A percentile compares a stretch with the other conserved stretches of the same genome.
Conservation (phyloP, 2,113 vertebrate genomes). For the Felis chaus region DNA sequence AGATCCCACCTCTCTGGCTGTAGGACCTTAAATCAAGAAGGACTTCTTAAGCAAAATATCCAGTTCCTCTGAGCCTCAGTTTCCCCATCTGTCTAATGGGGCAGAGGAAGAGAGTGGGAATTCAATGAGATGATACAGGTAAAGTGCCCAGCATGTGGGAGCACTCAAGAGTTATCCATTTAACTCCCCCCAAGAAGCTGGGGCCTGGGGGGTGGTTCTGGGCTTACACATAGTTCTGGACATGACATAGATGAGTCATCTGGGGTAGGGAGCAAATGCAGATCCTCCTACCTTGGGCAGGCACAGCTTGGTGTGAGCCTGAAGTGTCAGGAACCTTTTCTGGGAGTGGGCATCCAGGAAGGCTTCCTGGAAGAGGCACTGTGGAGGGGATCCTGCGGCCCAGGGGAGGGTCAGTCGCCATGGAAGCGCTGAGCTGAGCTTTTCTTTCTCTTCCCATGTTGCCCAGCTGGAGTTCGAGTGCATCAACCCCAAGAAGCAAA, state of each 20-base stretch:
- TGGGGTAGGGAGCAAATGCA: too few species aligned
- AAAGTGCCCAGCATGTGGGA: neutral
- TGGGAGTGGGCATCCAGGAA: neutral
- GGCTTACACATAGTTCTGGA: neutral
- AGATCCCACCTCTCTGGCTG: neutral
- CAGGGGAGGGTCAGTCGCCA: neutral
- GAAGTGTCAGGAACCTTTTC: neutral
- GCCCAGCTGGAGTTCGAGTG: slow-evolving; percentile 96
- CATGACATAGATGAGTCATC: fast-evolving
- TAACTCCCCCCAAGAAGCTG: neutral
- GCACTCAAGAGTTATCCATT: neutral
- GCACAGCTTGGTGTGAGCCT: neutral
- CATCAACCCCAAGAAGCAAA: slow-evolving; percentile 98
- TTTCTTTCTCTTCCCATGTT: neutral
- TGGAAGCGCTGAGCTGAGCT: neutral
- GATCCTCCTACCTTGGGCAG: neutral
- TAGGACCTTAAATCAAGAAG: neutral
- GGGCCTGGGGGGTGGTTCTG: neutral
- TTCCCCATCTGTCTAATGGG: neutral
- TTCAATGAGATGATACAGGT: neutral
- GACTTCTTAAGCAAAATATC: neutral
- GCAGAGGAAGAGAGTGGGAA: neutral
- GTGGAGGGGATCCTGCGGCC: neutral
- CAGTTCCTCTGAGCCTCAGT: neutral
- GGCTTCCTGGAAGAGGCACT: slow-evolving; percentile 1